Evolutionary conservation across 2,113 vertebrate genomes (phyloP).

Genomic region (Pavo muticus): DNA sequence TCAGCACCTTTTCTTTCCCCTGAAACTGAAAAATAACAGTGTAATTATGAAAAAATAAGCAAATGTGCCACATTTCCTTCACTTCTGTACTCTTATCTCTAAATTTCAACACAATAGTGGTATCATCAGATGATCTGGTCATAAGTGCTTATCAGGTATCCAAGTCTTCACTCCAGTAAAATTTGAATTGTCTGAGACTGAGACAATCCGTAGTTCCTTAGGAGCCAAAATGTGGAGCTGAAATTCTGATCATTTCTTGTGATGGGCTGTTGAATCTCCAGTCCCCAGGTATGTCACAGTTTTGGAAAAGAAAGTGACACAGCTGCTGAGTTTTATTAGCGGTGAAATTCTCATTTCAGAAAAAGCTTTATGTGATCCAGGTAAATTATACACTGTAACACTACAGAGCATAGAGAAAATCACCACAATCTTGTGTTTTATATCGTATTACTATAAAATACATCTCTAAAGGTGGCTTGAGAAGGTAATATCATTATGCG

Average conservation of each 20-base stretch:
- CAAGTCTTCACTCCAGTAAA: neutral
- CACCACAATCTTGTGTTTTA: neutral
- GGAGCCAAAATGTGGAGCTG: neutral
- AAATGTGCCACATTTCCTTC: neutral
- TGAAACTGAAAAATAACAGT: neutral
- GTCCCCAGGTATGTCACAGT: neutral
- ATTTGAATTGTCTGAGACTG: neutral
- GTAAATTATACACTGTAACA: neutral
- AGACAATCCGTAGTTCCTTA: neutral
- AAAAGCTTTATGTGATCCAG: neutral
- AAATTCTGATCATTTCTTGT: neutral
- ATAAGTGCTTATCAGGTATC: neutral
- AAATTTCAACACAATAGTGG: neutral
- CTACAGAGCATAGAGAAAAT: neutral
- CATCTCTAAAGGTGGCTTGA: neutral
- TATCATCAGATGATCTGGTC: rapidly evolving
- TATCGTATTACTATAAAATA: neutral
- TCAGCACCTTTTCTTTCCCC: neutral
- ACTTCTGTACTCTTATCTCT: neutral
- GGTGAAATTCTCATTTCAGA: neutral
- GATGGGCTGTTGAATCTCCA: neutral
- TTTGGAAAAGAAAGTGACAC: neutral
- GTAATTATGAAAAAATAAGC: neutral
- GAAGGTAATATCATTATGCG: neutral
- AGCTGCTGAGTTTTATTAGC: neutral